Evolutionary conservation across 1,140 invertebrate genomes (phyloP).

Genomic region (Akabosia matsudoensis): DNA sequence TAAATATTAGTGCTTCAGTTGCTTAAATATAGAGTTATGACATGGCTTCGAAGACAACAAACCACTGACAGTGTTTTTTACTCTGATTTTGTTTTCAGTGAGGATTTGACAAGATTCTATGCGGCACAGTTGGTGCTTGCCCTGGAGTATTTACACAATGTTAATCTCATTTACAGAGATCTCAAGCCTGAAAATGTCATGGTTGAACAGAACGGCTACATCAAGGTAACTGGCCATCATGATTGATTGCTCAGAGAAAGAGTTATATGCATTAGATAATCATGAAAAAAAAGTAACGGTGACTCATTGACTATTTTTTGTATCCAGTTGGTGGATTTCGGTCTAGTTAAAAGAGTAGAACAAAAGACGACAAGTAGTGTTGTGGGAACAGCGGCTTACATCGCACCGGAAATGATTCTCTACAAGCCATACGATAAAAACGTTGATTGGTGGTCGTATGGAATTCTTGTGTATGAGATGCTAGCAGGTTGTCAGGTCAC

Average conservation of each 20-base stretch:
- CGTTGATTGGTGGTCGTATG: slow-evolving; percentile 65
- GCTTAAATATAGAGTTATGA: too few relatives aligned
- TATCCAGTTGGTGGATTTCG: slow-evolving; percentile 30
- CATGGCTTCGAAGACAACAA: too few relatives aligned
- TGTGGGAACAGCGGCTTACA: slow-evolving; percentile 61
- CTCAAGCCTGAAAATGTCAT: slow-evolving; percentile 95
- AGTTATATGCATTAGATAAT: too few relatives aligned
- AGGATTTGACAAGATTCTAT: slow-evolving; percentile 81
- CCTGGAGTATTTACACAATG: slow-evolving; percentile 87
- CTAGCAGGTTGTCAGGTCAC: slow-evolving; percentile 49
- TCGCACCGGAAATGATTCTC: slow-evolving; percentile 62
- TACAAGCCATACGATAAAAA: slow-evolving; percentile 66
- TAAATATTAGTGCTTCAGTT: too few relatives aligned
- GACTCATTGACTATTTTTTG: not conserved
- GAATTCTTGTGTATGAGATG: slow-evolving; percentile 57
- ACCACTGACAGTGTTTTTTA: too few relatives aligned
- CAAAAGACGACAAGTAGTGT: slow-evolving; percentile 3
- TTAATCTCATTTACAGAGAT: slow-evolving; percentile 85
- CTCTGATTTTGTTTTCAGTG: slow-evolving; percentile 53
- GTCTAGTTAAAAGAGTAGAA: slow-evolving; percentile 18
- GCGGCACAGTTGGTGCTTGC: slow-evolving; percentile 86
- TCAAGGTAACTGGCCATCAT: slow-evolving; percentile 56
- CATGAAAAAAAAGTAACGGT: too few relatives aligned
- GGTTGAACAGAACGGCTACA: slow-evolving; percentile 79
- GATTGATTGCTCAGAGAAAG: too few relatives aligned